These are phyloP conservation scores for Saturnia pavonia DNA, from an alignment of 2,888 invertebrate genomes.

Conservation along the genomic window DNA sequence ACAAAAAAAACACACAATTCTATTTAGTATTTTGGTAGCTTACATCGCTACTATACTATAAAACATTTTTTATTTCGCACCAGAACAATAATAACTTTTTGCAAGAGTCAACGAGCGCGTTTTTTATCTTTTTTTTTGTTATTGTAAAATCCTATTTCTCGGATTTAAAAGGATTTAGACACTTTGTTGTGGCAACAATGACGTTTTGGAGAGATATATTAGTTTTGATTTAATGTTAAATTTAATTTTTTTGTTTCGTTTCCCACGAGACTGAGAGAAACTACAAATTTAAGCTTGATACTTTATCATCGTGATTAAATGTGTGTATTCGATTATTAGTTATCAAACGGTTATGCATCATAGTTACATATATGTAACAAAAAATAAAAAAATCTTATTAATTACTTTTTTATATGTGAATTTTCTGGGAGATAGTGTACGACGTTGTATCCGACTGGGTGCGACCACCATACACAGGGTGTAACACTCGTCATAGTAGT, in stretches of 20 bases:
- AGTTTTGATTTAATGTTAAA: constrained; percentile 69
- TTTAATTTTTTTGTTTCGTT: constrained; percentile 41
- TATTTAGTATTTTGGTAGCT: constrained; percentile 74
- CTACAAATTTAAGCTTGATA: background rate
- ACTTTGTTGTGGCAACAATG: constrained; percentile 81
- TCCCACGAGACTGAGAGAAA: constrained; percentile 50
- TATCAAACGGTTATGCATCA: no score
- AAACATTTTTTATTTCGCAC: constrained; percentile 53
- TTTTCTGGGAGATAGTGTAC: no score
- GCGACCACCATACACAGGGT: no score
- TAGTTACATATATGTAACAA: no score
- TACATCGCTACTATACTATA: constrained; percentile 51
- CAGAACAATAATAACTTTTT: constrained; percentile 60
- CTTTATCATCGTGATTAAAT: background rate
- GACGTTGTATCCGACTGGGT: no score
- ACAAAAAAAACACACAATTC: constrained; percentile 59
- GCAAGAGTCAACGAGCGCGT: constrained; percentile 74
- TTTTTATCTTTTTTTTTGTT: constrained; percentile 50
- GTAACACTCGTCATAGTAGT: background rate
- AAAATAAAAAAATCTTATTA: no score
- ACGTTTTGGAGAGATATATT: constrained; percentile 71
- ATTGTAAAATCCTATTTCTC: constrained; percentile 75
- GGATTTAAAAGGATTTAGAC: constrained; percentile 80
- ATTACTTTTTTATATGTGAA: no score
- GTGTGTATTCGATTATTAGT: no score